Evolutionary conservation across 1,140 invertebrate species (phyloP), one percentile per base, ranked within the genome.

Genomic region (Chionoecetes opilio): DNA sequence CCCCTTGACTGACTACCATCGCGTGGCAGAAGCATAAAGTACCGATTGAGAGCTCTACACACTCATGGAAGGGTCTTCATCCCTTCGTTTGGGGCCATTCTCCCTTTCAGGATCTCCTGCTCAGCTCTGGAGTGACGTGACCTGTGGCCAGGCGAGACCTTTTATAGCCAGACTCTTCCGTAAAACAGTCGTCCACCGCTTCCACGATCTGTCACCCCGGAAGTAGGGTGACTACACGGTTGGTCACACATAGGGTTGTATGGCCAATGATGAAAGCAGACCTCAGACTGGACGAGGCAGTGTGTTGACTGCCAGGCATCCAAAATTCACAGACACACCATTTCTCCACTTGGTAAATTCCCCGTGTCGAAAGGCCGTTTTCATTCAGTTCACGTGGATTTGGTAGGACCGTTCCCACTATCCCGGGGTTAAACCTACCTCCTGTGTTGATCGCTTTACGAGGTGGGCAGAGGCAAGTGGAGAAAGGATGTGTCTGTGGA

Each of bases 401-500:
- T 89, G 14, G 26, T 89, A n/a, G n/a, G n/a, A n/a, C n/a, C n/a
- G n/a, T n/a, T n/a, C n/a, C n/a, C n/a, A 11, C 14, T 37, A 21
- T 38, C 87, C 14, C 34, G 87, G 87, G 87, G 35, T 6, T 38
- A 31, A 31, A 86, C 35, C 31, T 86, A 41, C 34, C 34, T 37
- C 87, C 6, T 89, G 87, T 46, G n/a, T 89, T 11, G 87, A 89
- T 46, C 6, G 87, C 6, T 37, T 46, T 29, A 89, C 87, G 11
- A 3, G 87, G 87, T 38, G 35, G 87, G 35, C 26, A 17, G 38
- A 37, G n/a, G 87, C 35, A 11, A 89, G 82, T 8, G 82, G 82
- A 26, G 82, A 8, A 26, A 84, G 5, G 26, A 26, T 84, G 82
- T 84, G 82, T 32, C 82, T 84, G 26, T 26, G 21, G 21, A 84